phyloP scores from a whole-genome alignment of 1,140 invertebrate species.

The Tyrophagus putrescentiae region DNA sequence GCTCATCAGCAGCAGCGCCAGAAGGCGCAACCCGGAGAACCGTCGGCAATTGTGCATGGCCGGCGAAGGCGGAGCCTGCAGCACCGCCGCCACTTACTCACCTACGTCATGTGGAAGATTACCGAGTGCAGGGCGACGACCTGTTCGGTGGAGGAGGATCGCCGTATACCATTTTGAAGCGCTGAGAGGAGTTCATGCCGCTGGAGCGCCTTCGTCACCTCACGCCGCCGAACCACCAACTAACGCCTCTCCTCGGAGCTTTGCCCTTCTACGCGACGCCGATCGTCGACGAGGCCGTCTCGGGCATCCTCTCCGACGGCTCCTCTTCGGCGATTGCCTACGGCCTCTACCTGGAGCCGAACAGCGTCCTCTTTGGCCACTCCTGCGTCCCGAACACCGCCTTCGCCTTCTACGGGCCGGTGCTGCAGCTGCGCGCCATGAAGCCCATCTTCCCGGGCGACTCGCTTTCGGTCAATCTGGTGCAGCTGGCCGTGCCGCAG shows the following conservation, averaged over 20 bases:
- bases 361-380: neutral
- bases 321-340: conserved; percentile 12
- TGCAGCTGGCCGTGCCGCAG: neutral
- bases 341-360: conserved; percentile 6
- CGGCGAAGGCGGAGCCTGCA: too few species aligned
- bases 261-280: neutral
- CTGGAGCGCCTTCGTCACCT: neutral
- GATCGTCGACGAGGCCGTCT: neutral
- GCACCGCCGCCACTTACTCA: too few species aligned
- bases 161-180: conserved; percentile 1
- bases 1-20: neutral
- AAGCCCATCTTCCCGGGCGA: neutral
- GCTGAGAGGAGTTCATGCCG: neutral
- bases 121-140: neutral
- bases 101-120: too few species aligned
- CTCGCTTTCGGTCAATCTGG: neutral
- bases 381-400: conserved; percentile 4
- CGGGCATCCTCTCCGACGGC: neutral
- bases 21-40: too few species aligned
- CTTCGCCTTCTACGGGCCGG: neutral
- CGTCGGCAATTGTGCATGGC: too few species aligned
- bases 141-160: neutral
- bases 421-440: conserved; percentile 4
- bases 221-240: neutral
- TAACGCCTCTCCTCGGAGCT: neutral